phyloP scores from a whole-genome alignment of 2,113 vertebrate genomes.

The Neolamprologus caudopunctatus region DNA sequence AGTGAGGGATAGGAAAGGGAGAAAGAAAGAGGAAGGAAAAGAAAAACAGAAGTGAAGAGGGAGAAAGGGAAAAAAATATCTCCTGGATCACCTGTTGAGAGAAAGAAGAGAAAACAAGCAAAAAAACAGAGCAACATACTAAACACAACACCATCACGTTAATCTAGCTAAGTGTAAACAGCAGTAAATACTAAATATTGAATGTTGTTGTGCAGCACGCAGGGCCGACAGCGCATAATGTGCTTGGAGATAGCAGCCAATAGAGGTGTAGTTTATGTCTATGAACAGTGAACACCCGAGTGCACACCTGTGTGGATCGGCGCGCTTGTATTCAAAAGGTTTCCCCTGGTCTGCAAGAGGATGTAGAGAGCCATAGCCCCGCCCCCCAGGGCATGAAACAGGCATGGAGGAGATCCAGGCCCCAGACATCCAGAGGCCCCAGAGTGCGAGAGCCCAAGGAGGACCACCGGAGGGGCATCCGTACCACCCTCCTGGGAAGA shows the following conservation, averaged over 20 bases:
- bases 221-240: fast-evolving
- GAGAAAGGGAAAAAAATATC: background rate
- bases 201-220: fast-evolving
- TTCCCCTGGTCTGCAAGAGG: fast-evolving
- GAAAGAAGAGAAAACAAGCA: no score
- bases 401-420: no score
- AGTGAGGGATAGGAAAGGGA: background rate
- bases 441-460: no score
- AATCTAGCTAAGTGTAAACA: no score
- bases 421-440: no score
- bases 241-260: fast-evolving
- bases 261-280: fast-evolving
- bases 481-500: fast-evolving
- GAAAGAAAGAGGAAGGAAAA: background rate
- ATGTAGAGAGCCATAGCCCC: fast-evolving
- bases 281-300: fast-evolving
- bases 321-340: fast-evolving
- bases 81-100: no score
- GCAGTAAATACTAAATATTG: no score
- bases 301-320: no score
- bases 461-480: no score
- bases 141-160: no score
- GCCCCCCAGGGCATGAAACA: no score
- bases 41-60: background rate
- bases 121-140: no score